phyloP scores from a whole-genome alignment of 2,113 vertebrate genomes.

The Fregetta grallaria region DNA sequence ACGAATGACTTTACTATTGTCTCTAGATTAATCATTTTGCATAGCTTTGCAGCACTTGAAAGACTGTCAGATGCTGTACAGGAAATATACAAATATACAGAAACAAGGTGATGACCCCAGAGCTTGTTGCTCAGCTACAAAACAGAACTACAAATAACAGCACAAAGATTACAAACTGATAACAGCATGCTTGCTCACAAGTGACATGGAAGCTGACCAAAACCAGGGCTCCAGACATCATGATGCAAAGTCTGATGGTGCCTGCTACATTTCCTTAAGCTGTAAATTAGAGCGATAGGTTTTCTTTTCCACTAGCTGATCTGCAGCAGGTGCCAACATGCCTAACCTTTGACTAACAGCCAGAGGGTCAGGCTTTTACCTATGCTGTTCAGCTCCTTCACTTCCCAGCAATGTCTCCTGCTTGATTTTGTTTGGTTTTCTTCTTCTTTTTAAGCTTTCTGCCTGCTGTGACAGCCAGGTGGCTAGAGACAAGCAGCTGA shows the following conservation, averaged over 20 bases:
- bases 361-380: background rate
- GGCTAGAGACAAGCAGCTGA: background rate
- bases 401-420: background rate
- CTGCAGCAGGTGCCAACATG: background rate
- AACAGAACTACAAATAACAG: constrained; percentile 28
- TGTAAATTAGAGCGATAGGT: background rate
- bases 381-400: background rate
- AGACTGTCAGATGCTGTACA: background rate
- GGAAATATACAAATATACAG: background rate
- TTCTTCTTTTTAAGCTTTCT: background rate
- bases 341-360: background rate
- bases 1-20: background rate
- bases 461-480: background rate
- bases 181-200: background rate
- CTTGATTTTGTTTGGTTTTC: background rate
- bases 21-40: background rate
- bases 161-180: background rate
- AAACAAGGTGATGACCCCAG: background rate
- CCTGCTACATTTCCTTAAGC: constrained; percentile 11
- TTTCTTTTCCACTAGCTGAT: background rate
- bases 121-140: background rate
- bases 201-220: constrained; percentile 2
- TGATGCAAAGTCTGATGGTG: background rate
- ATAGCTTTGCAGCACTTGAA: background rate
- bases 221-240: background rate